Conservation (phyloP, 2,888 invertebrate genomes). For the Agonopterix arenella region DNA sequence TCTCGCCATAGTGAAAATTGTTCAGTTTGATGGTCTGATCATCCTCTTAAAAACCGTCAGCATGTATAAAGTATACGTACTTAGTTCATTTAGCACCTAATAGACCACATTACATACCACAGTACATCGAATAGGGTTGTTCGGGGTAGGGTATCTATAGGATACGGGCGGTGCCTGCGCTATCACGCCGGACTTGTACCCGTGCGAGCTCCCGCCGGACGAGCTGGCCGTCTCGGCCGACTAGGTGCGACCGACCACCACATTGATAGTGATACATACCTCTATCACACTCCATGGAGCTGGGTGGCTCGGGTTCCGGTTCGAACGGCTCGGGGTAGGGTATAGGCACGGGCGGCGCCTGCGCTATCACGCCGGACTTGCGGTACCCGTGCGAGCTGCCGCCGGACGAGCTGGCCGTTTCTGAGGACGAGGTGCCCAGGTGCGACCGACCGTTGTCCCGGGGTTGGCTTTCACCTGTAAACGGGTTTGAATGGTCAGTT, state of each 20-base stretch:
- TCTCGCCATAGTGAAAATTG: too few relatives aligned
- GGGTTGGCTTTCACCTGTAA: conserved; percentile 27
- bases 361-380: conserved; percentile 38
- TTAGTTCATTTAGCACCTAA: too few relatives aligned
- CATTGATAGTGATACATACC: conserved; percentile 23
- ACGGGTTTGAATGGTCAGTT: too few relatives aligned
- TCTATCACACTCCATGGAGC: conserved; percentile 60
- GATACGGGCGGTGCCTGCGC: conserved; percentile 38
- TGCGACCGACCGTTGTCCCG: conserved; percentile 40
- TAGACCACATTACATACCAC: conserved; percentile 29
- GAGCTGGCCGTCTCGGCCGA: conserved; percentile 76
- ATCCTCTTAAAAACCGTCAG: too few relatives aligned
- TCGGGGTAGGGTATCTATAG: conserved; percentile 42
- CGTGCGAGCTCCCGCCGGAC: conserved; percentile 68
- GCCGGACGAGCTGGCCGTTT: conserved; percentile 76
- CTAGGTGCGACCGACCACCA: conserved; percentile 30
- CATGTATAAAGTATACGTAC: too few relatives aligned
- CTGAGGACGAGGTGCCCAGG: conserved; percentile 50
- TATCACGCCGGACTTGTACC: conserved; percentile 39
- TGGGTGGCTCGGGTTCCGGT: conserved; percentile 27
- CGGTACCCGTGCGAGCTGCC: conserved; percentile 54
- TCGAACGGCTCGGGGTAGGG: conserved; percentile 43
- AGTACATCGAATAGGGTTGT: conserved; percentile 47
- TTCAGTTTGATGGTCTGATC: too few relatives aligned
- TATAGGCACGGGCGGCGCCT: conserved; percentile 39